These are phyloP conservation scores for Cataglyphis hispanica DNA, from an alignment of 1,140 invertebrate species.

Conservation along the genomic window DNA sequence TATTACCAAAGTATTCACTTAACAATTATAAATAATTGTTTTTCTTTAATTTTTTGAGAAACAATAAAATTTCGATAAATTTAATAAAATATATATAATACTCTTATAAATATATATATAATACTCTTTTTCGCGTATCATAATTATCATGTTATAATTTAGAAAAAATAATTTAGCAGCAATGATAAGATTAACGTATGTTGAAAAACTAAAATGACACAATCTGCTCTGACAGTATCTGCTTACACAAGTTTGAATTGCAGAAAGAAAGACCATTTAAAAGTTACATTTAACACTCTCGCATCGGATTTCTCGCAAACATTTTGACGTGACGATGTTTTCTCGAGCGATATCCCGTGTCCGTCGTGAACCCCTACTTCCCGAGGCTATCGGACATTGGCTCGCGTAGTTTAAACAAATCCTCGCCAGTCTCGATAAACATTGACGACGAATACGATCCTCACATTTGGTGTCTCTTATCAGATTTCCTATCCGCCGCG, in stretches of 20 bases:
- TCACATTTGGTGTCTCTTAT: slow-evolving; percentile 46
- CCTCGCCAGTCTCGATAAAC: slow-evolving; percentile 57
- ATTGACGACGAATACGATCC: slow-evolving; percentile 51
- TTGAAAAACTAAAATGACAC: background rate
- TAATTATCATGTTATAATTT: background rate
- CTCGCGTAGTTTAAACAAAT: slow-evolving; percentile 66
- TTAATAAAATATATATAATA: background rate
- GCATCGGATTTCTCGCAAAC: slow-evolving; percentile 45
- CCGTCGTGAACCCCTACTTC: slow-evolving; percentile 40
- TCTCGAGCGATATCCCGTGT: slow-evolving; percentile 48
- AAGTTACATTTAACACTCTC: background rate
- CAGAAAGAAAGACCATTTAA: slow-evolving; percentile 31
- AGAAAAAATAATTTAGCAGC: background rate
- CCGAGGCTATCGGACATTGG: slow-evolving; percentile 65
- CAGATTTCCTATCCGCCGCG: slow-evolving; percentile 58
- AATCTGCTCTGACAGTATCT: slow-evolving; percentile 24
- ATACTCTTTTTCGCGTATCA: background rate
- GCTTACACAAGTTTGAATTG: slow-evolving; percentile 41
- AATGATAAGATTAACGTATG: slow-evolving; percentile 14
- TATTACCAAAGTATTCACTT: background rate
- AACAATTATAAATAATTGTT: background rate
- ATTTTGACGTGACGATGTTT: slow-evolving; percentile 41
- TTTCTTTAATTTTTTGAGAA: background rate
- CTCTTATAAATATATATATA: background rate
- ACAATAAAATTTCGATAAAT: background rate